Base-by-base conservation (phyloP, 1,140 invertebrate genomes). In the Asbolus verrucosus region DNA sequence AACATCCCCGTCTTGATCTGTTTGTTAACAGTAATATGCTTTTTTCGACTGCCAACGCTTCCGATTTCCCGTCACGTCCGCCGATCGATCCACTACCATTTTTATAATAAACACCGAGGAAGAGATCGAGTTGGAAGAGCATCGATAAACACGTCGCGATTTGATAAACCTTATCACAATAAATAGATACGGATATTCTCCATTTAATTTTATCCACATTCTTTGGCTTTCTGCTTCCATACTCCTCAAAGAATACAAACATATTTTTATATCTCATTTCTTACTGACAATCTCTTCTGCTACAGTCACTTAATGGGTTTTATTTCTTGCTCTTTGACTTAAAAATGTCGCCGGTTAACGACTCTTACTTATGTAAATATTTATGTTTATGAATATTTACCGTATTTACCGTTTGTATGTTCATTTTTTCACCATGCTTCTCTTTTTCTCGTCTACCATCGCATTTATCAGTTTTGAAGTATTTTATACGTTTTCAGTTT, bases 151-250 rank as follows among this genome's bases (percentile, higher is more conserved):
- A 54, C 46, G n/a, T n/a, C n/a, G n/a, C n/a, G n/a, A n/a, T n/a
- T n/a, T n/a, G 46, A 19, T 54, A 54, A 54, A 54, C 46, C 46
- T 54, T 54, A 54, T 54, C 46, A 54, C 46, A 54, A 54, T 54
- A 54, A 27, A 54, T n/a, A 54, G 27, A 54, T 24, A 27, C 46
- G 46, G 13, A 54, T 54, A 27, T n/a, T n/a, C n/a, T n/a, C n/a
- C n/a, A n/a, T 54, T 54, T 54, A 54, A 54, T 54, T n/a, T 54
- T 11, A 36, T 11, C n/a, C 33, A 36, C 5, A n/a, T 36, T 4
- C 2, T 36, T 11, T n/a, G 6, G 33, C n/a, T n/a, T 36, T 36
- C 33, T 36, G 33, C 33, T n/a, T n/a, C n/a, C n/a, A n/a, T n/a
- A n/a, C n/a, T n/a, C n/a, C n/a, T n/a, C n/a, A n/a, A n/a, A n/a